These are phyloP conservation scores for Urocitellus parryii DNA, from an alignment of 2,113 vertebrate genomes.

Conservation along the genomic window DNA sequence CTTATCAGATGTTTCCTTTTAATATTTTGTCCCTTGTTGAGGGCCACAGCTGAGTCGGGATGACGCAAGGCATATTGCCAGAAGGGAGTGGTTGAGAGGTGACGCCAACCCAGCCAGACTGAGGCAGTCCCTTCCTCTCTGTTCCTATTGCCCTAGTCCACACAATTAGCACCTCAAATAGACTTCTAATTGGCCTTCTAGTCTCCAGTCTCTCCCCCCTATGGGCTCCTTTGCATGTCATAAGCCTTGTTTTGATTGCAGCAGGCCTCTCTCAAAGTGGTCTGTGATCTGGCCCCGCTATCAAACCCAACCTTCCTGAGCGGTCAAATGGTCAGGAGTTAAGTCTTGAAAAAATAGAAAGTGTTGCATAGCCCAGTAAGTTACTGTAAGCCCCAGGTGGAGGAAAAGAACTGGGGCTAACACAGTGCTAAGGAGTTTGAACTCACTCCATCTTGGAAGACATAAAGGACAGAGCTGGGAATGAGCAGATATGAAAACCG, in stretches of 20 bases:
- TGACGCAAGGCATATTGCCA: too few relatives aligned
- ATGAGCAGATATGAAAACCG: not conserved
- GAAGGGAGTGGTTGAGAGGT: too few relatives aligned
- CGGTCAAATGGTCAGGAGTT: conserved; percentile 72
- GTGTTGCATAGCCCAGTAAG: conserved; percentile 6
- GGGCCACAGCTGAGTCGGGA: too few relatives aligned
- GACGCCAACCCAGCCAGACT: too few relatives aligned
- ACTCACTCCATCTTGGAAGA: not conserved
- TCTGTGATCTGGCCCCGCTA: conserved; percentile 22
- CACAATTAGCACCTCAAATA: conserved; percentile 79
- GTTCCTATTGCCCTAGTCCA: conserved; percentile 3
- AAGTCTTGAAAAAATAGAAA: conserved; percentile 61
- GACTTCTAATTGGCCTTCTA: conserved; percentile 67
- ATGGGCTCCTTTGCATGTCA: conserved; percentile 65
- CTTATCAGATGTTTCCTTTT: conserved; percentile 29
- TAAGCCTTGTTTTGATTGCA: conserved; percentile 70
- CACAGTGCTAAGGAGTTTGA: not conserved
- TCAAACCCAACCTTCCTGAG: not conserved
- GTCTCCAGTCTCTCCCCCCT: conserved; percentile 30
- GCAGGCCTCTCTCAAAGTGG: not conserved
- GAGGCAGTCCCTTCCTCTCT: conserved; percentile 49
- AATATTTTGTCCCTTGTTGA: not conserved
- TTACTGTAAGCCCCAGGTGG: not conserved
- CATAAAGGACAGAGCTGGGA: not conserved
- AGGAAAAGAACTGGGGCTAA: not conserved